Evolutionary conservation across 2,888 invertebrate species (phyloP), one percentile per base, ranked within the genome.

Genomic region (Elmis aenea): DNA sequence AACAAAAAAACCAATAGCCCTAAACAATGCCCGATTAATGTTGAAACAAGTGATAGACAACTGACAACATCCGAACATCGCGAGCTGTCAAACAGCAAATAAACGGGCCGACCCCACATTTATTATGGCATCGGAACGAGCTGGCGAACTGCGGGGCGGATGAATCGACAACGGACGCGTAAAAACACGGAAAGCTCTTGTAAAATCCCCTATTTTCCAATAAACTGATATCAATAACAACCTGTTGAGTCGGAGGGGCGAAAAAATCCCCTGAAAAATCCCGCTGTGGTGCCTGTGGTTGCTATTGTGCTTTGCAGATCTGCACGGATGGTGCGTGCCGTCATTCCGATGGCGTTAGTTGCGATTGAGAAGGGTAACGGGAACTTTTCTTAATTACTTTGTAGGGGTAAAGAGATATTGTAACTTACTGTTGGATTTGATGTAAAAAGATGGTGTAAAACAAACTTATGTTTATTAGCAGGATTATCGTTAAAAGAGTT

Each of bases 141-240:
- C 38, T 41, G 25, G 42, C 36, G 45, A 42, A 38, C 39, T 33
- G 33, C 38, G 33, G 38, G 43, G 39, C 36, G 43, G 39, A 39
- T 43, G 51, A 55, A 56, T 56, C 46, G 57, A 54, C 58, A 54
- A 51, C 46, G 50, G 54, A 54, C 50, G 56, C 56, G 56, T 55
- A 57, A 55, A n/a, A 58, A 59, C 58, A 56, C 61, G 61, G 63
- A 61, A 62, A 61, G 54, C 59, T 46, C 54, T 57, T 55, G 59
- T 62, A 62, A 64, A 64, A 64, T 62, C 64, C 66, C 67, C 64
- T 61, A 66, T 66, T 67, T 66, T 66, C 67, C 67, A 67, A 67
- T 67, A 67, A 67, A 66, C 66, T 64, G 66, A 66, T 68, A 68
- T 66, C 68, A 64, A 68, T 68, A 68, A 62, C 62, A 58, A 68